Evolutionary conservation across 2,888 invertebrate genomes (phyloP).

Genomic region (Drosophila multiciliata): DNA sequence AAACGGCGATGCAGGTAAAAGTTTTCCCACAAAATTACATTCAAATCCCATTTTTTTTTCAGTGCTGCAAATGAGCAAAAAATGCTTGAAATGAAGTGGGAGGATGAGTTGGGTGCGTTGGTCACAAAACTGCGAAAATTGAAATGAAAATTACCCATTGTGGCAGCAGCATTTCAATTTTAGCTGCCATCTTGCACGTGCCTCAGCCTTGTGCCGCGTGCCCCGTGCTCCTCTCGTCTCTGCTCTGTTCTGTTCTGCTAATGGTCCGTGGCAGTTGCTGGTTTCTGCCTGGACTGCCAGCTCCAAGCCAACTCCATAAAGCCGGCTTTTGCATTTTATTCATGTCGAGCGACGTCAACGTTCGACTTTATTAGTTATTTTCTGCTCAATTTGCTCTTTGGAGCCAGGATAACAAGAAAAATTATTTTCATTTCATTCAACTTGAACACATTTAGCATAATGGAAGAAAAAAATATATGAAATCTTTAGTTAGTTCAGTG

Average conservation of each 20-base stretch:
- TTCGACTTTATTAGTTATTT: constrained; percentile 83
- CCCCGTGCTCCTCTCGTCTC: not conserved
- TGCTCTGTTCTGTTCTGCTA: constrained; percentile 27
- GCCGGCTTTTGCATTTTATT: constrained; percentile 62
- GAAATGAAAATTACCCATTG: constrained; percentile 82
- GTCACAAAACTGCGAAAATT: constrained; percentile 71
- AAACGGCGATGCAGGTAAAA: constrained; percentile 65
- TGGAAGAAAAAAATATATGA: constrained; percentile 37
- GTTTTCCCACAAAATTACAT: constrained; percentile 53
- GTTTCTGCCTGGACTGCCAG: constrained; percentile 25
- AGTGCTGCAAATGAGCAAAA: constrained; percentile 67
- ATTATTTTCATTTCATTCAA: constrained; percentile 81
- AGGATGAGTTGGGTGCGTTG: constrained; percentile 1
- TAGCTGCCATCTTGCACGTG: constrained; percentile 72
- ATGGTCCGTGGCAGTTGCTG: constrained; percentile 47
- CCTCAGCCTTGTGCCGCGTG: constrained; percentile 43
- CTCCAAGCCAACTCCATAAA: constrained; percentile 13
- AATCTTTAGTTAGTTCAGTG: constrained; percentile 9
- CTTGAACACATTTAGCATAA: constrained; percentile 76
- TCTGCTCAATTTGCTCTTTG: constrained; percentile 83
- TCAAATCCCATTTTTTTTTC: constrained; percentile 13
- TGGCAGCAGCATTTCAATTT: constrained; percentile 73
- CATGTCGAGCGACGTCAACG: constrained; percentile 63
- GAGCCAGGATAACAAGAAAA: constrained; percentile 81
- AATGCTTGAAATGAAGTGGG: constrained; percentile 25